A percentile compares a stretch with the other conserved stretches of the same genome.
Evolutionary conservation across 1,140 invertebrate species (phyloP).

Genomic region (Micrasema minimum): DNA sequence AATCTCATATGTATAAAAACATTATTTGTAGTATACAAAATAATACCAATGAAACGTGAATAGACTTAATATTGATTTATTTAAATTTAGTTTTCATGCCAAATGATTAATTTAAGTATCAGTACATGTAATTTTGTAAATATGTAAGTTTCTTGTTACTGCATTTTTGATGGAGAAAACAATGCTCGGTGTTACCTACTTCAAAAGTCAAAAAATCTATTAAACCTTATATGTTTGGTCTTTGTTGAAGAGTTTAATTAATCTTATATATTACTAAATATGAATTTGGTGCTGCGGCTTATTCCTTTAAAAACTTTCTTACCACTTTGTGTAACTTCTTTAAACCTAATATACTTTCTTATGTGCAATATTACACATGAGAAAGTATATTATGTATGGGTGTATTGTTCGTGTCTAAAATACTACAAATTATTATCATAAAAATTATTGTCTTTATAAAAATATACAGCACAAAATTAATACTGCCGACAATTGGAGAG

Average conservation of each 20-base stretch:
- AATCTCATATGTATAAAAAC: conserved; percentile 7
- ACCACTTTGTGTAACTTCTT: too few relatives aligned
- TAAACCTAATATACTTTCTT: too few relatives aligned
- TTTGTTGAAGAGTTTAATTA: background rate
- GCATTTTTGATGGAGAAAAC: background rate
- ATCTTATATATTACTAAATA: background rate
- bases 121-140: background rate
- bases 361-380: too few relatives aligned
- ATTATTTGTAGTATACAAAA: conserved; percentile 19
- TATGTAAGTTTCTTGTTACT: conserved; percentile 1
- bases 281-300: too few relatives aligned
- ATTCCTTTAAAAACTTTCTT: too few relatives aligned
- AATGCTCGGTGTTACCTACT: background rate
- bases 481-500: too few relatives aligned
- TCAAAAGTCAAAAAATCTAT: background rate
- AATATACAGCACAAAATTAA: too few relatives aligned
- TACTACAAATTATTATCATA: too few relatives aligned
- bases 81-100: conserved; percentile 31
- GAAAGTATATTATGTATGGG: too few relatives aligned
- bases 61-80: conserved; percentile 25
- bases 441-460: too few relatives aligned
- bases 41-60: conserved; percentile 28
- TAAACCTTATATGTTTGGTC: background rate
- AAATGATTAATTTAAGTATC: conserved; percentile 19
- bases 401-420: too few relatives aligned